Evolutionary conservation across 2,113 vertebrate genomes (phyloP).

Genomic region (Australoheros scitulus): DNA sequence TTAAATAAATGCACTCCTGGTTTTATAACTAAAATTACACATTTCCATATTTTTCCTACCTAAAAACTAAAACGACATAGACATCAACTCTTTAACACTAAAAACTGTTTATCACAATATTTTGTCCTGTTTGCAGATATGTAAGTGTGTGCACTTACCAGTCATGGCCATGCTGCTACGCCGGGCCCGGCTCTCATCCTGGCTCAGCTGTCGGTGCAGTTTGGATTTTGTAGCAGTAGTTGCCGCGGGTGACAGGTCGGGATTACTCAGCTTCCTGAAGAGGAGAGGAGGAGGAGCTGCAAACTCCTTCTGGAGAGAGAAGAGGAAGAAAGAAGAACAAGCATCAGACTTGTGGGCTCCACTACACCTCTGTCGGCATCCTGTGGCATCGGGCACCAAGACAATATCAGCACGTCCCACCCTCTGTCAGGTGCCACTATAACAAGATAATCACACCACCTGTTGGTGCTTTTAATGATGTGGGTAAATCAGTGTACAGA

Average conservation of each 20-base stretch:
- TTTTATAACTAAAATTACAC: not conserved
- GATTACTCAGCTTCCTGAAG: constrained; percentile 95
- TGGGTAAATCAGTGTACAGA: not conserved
- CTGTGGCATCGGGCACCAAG: not conserved
- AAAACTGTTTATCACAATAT: not conserved
- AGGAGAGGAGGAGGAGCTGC: constrained; percentile 84
- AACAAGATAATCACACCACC: not conserved
- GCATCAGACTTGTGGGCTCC: not conserved
- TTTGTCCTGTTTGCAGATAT: not conserved
- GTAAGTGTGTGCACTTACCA: constrained; percentile 73
- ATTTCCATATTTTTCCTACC: not conserved
- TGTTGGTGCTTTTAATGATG: not conserved
- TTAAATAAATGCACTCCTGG: not conserved
- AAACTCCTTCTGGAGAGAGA: constrained; percentile 80
- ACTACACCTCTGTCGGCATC: not conserved
- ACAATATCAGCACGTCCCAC: not conserved
- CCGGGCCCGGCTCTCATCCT: constrained; percentile 89
- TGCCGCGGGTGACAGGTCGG: constrained; percentile 89
- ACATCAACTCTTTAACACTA: not conserved
- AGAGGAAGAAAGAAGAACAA: not conserved
- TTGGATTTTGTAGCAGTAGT: constrained; percentile 84
- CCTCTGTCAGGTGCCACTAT: not conserved
- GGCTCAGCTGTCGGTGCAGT: constrained; percentile 92
- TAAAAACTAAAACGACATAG: not conserved
- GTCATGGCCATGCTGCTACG: constrained; percentile 91